Percentiles rank a stretch among this genome's conserved stretches.
These are phyloP conservation scores for Pleuronectes platessa DNA, from an alignment of 2,113 vertebrate genomes.

Conservation along the genomic window DNA sequence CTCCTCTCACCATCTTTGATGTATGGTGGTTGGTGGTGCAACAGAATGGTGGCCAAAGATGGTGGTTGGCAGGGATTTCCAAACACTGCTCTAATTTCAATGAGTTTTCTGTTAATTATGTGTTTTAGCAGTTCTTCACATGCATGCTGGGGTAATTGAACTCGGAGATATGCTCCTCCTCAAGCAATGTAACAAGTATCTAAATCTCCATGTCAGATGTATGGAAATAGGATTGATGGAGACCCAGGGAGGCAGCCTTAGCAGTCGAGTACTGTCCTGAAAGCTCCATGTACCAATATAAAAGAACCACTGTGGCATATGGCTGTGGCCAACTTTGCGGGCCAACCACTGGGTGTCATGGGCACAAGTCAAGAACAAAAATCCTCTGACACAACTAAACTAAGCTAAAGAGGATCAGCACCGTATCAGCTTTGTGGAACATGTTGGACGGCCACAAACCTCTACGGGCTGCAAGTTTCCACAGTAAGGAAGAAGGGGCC, in stretches of 20 bases:
- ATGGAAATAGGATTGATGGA: constrained; percentile 47
- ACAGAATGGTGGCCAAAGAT: constrained; percentile 58
- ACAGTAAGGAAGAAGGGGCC: constrained; percentile 25
- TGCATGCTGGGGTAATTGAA: constrained; percentile 32
- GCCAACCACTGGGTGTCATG: background rate
- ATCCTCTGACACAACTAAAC: background rate
- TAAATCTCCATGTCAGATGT: constrained; percentile 56
- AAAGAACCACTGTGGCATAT: background rate
- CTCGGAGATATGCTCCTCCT: constrained; percentile 29
- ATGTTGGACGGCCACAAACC: constrained; percentile 23
- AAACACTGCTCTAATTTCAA: constrained; percentile 45
- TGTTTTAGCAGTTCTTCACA: constrained; percentile 55
- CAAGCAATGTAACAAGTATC: constrained; percentile 50
- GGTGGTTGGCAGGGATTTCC: constrained; percentile 43
- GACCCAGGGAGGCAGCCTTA: constrained; percentile 12
- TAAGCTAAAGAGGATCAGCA: constrained; percentile 5
- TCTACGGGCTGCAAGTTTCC: constrained; percentile 9
- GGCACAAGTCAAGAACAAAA: constrained; percentile 2
- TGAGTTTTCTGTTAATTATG: constrained; percentile 75
- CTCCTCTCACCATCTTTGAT: constrained; percentile 61
- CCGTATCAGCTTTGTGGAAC: constrained; percentile 19
- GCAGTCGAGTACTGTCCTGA: constrained; percentile 4
- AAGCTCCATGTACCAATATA: no score
- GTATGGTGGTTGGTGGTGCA: constrained; percentile 57
- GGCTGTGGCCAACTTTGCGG: constrained; percentile 12